phyloP scores from a whole-genome alignment of 2,797 vertebrate genomes.

The Notoglanidium macrostoma region DNA sequence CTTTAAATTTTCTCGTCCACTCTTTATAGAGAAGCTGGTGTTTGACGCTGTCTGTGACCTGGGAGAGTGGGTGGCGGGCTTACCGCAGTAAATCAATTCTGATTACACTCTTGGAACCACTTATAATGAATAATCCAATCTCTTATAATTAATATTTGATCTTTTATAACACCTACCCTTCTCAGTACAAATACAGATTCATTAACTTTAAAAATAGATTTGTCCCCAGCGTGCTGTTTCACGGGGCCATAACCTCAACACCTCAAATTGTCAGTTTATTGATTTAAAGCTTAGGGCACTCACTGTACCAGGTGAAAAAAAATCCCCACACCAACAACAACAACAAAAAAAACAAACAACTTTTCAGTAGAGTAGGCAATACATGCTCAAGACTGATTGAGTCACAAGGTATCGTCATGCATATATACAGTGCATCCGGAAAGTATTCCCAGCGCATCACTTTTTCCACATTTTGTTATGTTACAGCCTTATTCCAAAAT shows the following conservation, averaged over 20 bases:
- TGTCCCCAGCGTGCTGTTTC: slow-evolving; percentile 15
- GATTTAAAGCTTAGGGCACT: slow-evolving; percentile 40
- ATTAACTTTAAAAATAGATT: slow-evolving; percentile 53
- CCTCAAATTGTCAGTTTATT: slow-evolving; percentile 43
- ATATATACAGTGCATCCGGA: no score
- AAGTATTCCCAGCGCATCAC: no score
- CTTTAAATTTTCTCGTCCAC: neutral
- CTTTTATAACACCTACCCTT: slow-evolving; percentile 36
- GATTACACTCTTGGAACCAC: slow-evolving; percentile 48
- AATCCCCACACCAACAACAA: neutral
- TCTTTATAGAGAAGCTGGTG: slow-evolving; percentile 12
- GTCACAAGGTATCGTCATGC: slow-evolving; percentile 12
- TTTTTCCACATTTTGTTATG: no score
- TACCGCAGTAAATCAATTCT: slow-evolving; percentile 49
- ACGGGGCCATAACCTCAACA: slow-evolving; percentile 31
- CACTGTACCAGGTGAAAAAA: slow-evolving; percentile 7
- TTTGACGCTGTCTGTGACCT: slow-evolving; percentile 21
- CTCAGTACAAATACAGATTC: slow-evolving; percentile 41
- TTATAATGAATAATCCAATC: slow-evolving; percentile 47
- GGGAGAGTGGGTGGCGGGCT: slow-evolving; percentile 30
- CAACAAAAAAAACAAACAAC: neutral
- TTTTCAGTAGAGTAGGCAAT: neutral
- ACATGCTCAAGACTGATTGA: neutral
- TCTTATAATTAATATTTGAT: slow-evolving; percentile 51
- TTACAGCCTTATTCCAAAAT: no score